Evolutionary conservation across 2,797 vertebrate species (phyloP).

Genomic region (Simalia tracyae): DNA sequence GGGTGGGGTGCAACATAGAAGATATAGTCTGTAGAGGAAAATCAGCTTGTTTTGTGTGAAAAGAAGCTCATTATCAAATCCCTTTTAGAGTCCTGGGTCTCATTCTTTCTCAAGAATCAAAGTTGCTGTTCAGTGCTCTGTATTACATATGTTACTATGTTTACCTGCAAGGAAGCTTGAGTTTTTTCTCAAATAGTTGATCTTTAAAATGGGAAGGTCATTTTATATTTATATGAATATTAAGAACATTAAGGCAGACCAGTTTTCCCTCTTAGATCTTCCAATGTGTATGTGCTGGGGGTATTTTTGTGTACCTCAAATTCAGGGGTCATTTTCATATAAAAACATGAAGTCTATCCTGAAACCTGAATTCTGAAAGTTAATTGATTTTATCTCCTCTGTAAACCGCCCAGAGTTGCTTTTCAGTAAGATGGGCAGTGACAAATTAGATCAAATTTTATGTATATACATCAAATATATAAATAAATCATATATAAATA

Average conservation of each 20-base stretch:
- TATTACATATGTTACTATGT: neutral
- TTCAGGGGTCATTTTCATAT: neutral
- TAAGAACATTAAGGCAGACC: neutral
- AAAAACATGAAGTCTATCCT: neutral
- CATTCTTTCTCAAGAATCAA: neutral
- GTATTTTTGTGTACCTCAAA: neutral
- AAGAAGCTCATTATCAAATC: conserved; percentile 65
- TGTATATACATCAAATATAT: too few species aligned
- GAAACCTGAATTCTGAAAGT: neutral
- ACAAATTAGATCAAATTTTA: neutral
- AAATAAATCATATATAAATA: too few species aligned
- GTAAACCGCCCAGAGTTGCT: too few species aligned
- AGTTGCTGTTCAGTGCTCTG: neutral
- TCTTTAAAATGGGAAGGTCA: neutral
- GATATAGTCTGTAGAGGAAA: conserved; percentile 65
- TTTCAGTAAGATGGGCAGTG: too few species aligned
- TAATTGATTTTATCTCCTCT: neutral
- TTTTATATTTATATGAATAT: neutral
- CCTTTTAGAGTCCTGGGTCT: neutral
- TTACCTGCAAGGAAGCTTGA: neutral
- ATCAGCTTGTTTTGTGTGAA: conserved; percentile 60
- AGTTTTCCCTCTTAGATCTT: neutral
- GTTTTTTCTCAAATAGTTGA: neutral
- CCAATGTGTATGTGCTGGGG: neutral
- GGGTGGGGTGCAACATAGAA: conserved; percentile 39